Conservation (phyloP, 2,888 invertebrate genomes). For the Leuctra nigra region DNA sequence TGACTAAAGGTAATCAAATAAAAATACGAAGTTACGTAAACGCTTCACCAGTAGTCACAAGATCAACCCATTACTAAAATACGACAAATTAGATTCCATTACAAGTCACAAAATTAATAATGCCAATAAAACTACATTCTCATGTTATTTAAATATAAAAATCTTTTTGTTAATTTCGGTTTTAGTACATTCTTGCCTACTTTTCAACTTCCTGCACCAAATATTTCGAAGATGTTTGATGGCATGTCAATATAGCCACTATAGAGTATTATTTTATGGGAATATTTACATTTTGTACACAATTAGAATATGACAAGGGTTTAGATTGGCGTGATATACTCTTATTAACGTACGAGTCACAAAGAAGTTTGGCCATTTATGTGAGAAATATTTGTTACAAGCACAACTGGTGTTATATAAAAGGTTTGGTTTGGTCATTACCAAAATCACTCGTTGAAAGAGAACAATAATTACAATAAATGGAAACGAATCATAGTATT, state of each 20-base stretch:
- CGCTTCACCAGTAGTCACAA: too few relatives aligned
- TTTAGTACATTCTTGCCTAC: not conserved
- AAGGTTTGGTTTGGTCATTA: not conserved
- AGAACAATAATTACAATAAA: too few relatives aligned
- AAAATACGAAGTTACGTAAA: too few relatives aligned
- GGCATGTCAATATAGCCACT: not conserved
- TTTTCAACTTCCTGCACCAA: conserved; percentile 5
- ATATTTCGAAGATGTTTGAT: conserved; percentile 3
- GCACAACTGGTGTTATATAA: conserved; percentile 2
- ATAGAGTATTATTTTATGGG: not conserved
- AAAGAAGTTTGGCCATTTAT: not conserved
- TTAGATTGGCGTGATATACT: conserved; percentile 10
- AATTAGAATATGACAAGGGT: conserved; percentile 12
- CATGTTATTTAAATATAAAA: not conserved
- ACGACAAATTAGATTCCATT: too few relatives aligned
- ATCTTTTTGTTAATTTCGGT: not conserved
- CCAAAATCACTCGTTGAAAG: too few relatives aligned
- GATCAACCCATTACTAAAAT: too few relatives aligned
- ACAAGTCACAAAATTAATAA: too few relatives aligned
- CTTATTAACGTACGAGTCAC: not conserved
- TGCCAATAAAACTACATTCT: not conserved
- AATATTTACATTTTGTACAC: not conserved
- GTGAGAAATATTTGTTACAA: not conserved
- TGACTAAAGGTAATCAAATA: too few relatives aligned
- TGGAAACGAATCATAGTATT: too few relatives aligned